Conservation (phyloP, 2,113 vertebrate species). For the Cyanoliseus patagonus region DNA sequence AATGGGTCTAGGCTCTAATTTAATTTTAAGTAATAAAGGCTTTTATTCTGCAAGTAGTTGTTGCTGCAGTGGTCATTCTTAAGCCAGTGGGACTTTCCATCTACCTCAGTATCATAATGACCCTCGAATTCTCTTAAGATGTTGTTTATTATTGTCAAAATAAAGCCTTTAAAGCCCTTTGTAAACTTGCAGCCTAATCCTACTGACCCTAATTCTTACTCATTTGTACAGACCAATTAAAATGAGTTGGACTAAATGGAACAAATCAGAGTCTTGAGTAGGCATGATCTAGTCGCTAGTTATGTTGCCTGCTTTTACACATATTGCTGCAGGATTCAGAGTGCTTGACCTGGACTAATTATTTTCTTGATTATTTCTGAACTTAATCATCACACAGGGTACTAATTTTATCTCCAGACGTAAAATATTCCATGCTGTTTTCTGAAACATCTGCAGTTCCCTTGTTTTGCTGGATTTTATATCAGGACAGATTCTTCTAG, state of each 20-base stretch:
- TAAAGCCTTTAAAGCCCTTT: slow-evolving; percentile 26
- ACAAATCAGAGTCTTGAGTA: not conserved
- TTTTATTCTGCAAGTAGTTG: not conserved
- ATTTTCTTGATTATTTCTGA: not conserved
- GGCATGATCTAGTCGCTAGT: not conserved
- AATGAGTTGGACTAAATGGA: slow-evolving; percentile 5
- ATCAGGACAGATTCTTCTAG: not conserved
- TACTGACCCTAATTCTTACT: slow-evolving; percentile 19
- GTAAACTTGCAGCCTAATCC: slow-evolving; percentile 29
- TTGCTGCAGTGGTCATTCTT: not conserved
- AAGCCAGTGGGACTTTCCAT: not conserved
- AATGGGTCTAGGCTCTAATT: not conserved
- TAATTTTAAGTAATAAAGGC: not conserved
- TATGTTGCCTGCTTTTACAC: not conserved
- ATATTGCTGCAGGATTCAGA: not conserved
- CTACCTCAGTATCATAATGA: not conserved
- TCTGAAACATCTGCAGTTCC: not conserved
- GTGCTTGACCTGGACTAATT: not conserved
- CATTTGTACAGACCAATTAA: slow-evolving; percentile 25
- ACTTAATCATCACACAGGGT: not conserved
- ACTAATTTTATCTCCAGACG: not conserved
- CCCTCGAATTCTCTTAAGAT: not conserved
- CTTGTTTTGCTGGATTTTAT: slow-evolving; percentile 2
- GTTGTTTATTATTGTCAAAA: slow-evolving; percentile 37
- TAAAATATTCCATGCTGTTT: not conserved